Evolutionary conservation across 2,797 vertebrate genomes (phyloP).

Genomic region (Aeoliscus strigatus): DNA sequence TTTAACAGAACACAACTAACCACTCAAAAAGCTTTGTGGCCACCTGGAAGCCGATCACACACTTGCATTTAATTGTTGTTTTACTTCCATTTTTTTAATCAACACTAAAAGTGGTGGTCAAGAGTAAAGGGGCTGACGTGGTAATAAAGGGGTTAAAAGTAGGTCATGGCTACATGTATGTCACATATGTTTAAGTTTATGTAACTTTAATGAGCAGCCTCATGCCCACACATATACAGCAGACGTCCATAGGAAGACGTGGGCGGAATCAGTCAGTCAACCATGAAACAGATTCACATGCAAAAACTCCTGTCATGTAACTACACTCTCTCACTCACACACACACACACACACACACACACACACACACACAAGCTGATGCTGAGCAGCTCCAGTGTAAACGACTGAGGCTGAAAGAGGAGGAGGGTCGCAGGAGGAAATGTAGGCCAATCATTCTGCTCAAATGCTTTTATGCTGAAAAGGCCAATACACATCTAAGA

Average conservation of each 20-base stretch:
- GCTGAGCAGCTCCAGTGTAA: slow-evolving; percentile 23
- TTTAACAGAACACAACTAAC: too few species aligned
- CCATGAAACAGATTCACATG: slow-evolving; percentile 24
- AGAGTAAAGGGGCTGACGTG: neutral
- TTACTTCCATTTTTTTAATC: too few species aligned
- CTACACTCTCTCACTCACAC: neutral
- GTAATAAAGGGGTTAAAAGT: slow-evolving; percentile 31
- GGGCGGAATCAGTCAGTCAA: slow-evolving; percentile 29
- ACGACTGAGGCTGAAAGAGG: slow-evolving; percentile 38
- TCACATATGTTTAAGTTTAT: slow-evolving; percentile 47
- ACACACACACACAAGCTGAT: slow-evolving; percentile 10
- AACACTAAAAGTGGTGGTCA: too few species aligned
- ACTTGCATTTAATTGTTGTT: too few species aligned
- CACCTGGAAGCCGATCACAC: too few species aligned
- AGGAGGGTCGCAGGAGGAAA: slow-evolving; percentile 55
- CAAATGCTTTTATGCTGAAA: slow-evolving; percentile 73
- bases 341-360: neutral
- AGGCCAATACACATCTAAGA: slow-evolving; percentile 34
- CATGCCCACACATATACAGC: slow-evolving; percentile 12
- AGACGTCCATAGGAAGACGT: slow-evolving; percentile 17
- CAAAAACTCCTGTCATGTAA: slow-evolving; percentile 18
- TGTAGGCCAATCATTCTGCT: slow-evolving; percentile 92
- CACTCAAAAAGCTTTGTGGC: too few species aligned
- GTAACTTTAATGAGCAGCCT: slow-evolving; percentile 46
- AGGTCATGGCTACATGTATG: slow-evolving; percentile 46